Evolutionary conservation across 2,797 vertebrate genomes (phyloP).

Genomic region (Pseudochirops corinnae): DNA sequence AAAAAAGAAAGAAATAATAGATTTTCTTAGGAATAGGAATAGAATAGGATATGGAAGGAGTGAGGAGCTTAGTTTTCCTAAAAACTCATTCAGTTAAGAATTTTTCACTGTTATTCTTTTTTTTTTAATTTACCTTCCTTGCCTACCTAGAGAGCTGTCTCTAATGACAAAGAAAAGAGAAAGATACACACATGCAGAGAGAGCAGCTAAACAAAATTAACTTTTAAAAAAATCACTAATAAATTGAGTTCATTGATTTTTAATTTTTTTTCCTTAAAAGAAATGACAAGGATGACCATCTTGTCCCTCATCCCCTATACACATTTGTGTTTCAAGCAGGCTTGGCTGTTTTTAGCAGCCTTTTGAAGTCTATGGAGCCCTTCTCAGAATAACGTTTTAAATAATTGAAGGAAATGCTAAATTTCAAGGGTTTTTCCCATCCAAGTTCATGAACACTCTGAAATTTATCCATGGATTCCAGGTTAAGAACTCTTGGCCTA

Average conservation of each 20-base stretch:
- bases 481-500: neutral
- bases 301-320: neutral
- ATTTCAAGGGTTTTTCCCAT: neutral
- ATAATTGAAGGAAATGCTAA: neutral
- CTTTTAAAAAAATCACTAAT: neutral
- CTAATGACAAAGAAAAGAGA: neutral
- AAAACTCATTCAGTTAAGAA: neutral
- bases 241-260: neutral
- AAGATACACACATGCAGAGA: neutral
- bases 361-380: neutral
- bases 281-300: neutral
- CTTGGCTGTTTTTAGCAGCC: neutral
- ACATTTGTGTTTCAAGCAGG: neutral
- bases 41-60: neutral
- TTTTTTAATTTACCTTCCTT: neutral
- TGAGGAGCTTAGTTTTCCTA: neutral
- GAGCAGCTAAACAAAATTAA: no score
- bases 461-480: neutral
- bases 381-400: neutral
- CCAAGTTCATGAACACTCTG: neutral
- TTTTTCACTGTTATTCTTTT: neutral
- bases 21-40: neutral
- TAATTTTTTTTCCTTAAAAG: neutral
- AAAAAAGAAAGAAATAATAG: neutral
- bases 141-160: neutral